These are phyloP conservation scores for Rhagoletis zephyria DNA, from an alignment of 1,140 invertebrate species.

Conservation along the genomic window DNA sequence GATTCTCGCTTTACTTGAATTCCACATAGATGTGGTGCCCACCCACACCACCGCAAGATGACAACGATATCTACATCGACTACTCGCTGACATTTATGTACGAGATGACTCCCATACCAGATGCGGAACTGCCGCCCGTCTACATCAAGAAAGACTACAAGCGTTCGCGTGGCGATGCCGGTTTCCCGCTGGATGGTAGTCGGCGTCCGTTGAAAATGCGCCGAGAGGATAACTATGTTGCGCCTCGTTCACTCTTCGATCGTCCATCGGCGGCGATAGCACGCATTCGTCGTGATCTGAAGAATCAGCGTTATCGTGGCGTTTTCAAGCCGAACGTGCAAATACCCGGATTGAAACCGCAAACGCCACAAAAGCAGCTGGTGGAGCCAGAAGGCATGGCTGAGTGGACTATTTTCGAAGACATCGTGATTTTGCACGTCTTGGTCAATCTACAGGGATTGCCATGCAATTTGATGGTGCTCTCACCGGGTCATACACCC, in stretches of 20 bases:
- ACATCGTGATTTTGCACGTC: slow-evolving; percentile 89
- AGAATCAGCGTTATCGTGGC: slow-evolving; percentile 82
- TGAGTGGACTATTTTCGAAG: slow-evolving; percentile 92
- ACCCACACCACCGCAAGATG: slow-evolving; percentile 92
- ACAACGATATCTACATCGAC: slow-evolving; percentile 93
- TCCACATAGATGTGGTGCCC: slow-evolving; percentile 90
- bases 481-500: slow-evolving; percentile 87
- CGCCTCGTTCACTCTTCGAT: slow-evolving; percentile 90
- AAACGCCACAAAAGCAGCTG: slow-evolving; percentile 75
- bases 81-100: slow-evolving; percentile 88
- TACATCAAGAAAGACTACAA: slow-evolving; percentile 88
- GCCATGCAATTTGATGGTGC: slow-evolving; percentile 83
- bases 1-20: background rate
- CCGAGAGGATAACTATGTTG: slow-evolving; percentile 84
- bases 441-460: slow-evolving; percentile 88
- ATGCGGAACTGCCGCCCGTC: slow-evolving; percentile 87
- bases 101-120: slow-evolving; percentile 85
- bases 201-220: slow-evolving; percentile 79
- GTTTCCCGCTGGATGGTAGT: slow-evolving; percentile 74
- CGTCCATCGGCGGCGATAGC: slow-evolving; percentile 84
- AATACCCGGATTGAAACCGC: slow-evolving; percentile 76
- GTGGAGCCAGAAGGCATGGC: slow-evolving; percentile 80
- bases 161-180: slow-evolving; percentile 79
- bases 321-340: slow-evolving; percentile 78
- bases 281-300: slow-evolving; percentile 84